phyloP scores from a whole-genome alignment of 2,888 invertebrate species.

The Xestia c-nigrum region DNA sequence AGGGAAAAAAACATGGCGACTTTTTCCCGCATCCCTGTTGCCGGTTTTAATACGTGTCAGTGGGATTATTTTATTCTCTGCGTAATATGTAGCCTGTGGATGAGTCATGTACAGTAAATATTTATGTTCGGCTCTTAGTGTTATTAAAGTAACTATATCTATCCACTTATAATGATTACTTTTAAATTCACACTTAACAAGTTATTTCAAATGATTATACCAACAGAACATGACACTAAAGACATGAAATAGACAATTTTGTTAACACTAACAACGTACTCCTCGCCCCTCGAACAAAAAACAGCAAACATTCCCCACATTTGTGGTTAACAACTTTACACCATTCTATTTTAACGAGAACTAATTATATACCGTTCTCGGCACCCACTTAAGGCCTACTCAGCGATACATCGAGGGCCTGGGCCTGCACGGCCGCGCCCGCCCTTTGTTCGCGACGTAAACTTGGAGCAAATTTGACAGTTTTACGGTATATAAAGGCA shows the following conservation, averaged over 20 bases:
- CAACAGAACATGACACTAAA: not conserved
- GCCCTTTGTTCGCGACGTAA: slow-evolving; percentile 65
- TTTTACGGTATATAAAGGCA: slow-evolving; percentile 73
- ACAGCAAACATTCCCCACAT: slow-evolving; percentile 45
- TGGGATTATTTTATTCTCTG: slow-evolving; percentile 29
- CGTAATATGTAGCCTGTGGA: not conserved
- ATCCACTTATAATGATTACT: not conserved
- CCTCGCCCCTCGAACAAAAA: slow-evolving; percentile 23
- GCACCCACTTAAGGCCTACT: slow-evolving; percentile 65
- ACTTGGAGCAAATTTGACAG: slow-evolving; percentile 73
- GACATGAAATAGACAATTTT: not conserved
- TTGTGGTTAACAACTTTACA: slow-evolving; percentile 50
- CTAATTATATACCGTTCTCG: slow-evolving; percentile 64
- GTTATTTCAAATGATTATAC: not conserved
- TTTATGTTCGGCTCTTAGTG: slow-evolving; percentile 10
- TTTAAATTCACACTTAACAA: not conserved
- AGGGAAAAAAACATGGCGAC: slow-evolving; percentile 22
- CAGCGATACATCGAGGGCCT: slow-evolving; percentile 67
- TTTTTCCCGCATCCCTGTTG: slow-evolving; percentile 20
- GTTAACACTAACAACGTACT: slow-evolving; percentile 12
- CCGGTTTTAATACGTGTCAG: slow-evolving; percentile 24
- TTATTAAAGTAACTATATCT: slow-evolving; percentile 13
- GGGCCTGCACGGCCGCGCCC: slow-evolving; percentile 51
- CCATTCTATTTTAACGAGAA: slow-evolving; percentile 67
- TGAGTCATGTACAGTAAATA: slow-evolving; percentile 1